Evolutionary conservation across 37 sponge, comb jelly and placozoan species (phyloP).

Genomic region (Geodia barretti): DNA sequence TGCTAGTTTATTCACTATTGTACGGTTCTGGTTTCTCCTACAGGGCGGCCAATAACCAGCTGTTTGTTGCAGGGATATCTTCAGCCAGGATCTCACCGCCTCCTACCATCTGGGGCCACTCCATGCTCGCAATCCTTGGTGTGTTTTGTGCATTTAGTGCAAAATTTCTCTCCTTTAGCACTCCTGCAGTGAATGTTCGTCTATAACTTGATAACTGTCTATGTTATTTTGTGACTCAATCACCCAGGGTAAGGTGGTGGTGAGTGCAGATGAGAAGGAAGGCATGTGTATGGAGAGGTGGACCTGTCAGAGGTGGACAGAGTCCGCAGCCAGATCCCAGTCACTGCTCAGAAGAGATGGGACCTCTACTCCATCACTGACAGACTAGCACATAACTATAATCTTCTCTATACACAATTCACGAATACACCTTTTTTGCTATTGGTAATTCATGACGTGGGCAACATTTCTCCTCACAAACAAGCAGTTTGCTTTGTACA

Average conservation of each 20-base stretch:
- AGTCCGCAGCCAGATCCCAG: slow-evolving; percentile 50
- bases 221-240: neutral
- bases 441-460: no score
- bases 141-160: neutral
- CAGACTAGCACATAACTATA: neutral
- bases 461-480: no score
- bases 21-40: neutral
- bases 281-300: slow-evolving; percentile 69
- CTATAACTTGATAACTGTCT: no score
- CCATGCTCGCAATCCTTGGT: slow-evolving; percentile 86
- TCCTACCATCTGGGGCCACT: slow-evolving; percentile 84
- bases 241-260: slow-evolving; percentile 52
- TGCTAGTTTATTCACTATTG: neutral
- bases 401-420: no score
- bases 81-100: slow-evolving; percentile 84
- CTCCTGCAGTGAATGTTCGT: neutral
- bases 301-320: slow-evolving; percentile 55
- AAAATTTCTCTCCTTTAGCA: neutral
- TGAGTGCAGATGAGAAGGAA: slow-evolving; percentile 56
- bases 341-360: slow-evolving; percentile 46
- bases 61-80: slow-evolving; percentile 76
- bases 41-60: slow-evolving; percentile 78
- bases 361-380: slow-evolving; percentile 35
- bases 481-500: no score
- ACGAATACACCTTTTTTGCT: no score